Evolutionary conservation across 2,888 invertebrate species (phyloP).

Genomic region (Rhamphomyia laevipes): DNA sequence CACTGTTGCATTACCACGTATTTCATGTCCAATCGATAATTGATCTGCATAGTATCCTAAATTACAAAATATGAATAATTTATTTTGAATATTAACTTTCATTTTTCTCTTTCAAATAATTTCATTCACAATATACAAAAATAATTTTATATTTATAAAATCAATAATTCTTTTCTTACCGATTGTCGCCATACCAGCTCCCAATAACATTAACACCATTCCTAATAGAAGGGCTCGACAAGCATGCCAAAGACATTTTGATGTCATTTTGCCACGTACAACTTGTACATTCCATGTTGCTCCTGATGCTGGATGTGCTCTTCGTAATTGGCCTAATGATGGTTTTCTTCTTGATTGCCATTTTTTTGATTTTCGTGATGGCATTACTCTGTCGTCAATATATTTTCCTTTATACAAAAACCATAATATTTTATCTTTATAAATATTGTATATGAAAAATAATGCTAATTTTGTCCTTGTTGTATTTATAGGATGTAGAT

Average conservation of each 20-base stretch:
- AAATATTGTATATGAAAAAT: too few species aligned
- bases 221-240: slow-evolving; percentile 85
- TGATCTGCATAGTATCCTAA: slow-evolving; percentile 76
- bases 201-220: slow-evolving; percentile 72
- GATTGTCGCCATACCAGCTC: slow-evolving; percentile 86
- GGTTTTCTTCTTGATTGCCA: slow-evolving; percentile 33
- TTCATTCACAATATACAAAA: background rate
- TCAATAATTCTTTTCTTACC: slow-evolving; percentile 41
- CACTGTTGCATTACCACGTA: slow-evolving; percentile 65
- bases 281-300: slow-evolving; percentile 81
- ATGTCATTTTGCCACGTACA: slow-evolving; percentile 77
- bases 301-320: slow-evolving; percentile 66
- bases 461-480: too few species aligned
- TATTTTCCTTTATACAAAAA: background rate
- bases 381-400: slow-evolving; percentile 22
- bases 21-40: slow-evolving; percentile 63
- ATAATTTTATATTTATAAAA: background rate
- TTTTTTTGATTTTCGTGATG: slow-evolving; percentile 28
- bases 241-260: slow-evolving; percentile 85
- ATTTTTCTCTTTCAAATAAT: background rate
- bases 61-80: background rate
- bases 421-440: background rate
- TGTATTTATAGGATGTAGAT: too few species aligned
- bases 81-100: background rate
- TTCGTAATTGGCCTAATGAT: slow-evolving; percentile 45